Base-by-base conservation (phyloP, 1,140 invertebrate species). In the Dendrolimus kikuchii region DNA sequence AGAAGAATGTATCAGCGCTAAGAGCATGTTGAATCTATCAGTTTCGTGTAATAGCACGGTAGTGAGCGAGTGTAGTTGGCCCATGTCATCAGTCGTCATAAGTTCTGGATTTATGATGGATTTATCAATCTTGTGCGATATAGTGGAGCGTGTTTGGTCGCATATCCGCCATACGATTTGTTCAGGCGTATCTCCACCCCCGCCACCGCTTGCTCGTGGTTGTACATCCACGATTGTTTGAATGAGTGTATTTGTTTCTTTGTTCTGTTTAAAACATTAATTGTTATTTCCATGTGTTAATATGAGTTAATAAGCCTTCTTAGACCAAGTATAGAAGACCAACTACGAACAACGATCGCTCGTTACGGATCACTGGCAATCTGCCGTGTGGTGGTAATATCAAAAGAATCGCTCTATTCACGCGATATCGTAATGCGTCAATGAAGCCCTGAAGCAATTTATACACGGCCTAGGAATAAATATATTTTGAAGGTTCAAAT, bases 11-110 rank as follows among this genome's bases (percentile, higher is more conserved):
- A 97, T 90, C 45, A 93, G 88, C 43, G 66, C 71, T 5, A 97
- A 77, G 2, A 96, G 83, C 66, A 91, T 92, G 75, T 97, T 96
- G 69, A 95, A 97, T 55, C 95, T 87, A 62, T 96, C 94, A 0
- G 95, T 91, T 87, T 97, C 95, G 81, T 97, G 95, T 36, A 93
- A 75, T 39, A 97, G 85, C 6, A 97, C 95, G 2, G 94, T 96
- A 0, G 94, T 95, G 7, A 96, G 74, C 0, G 95, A 95, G 44
- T 93, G 92, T 47, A 94, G 71, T 60, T 95, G 89, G 44, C 86
- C 57, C 81, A 78, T 59, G 61, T 86, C 73, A 71, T 89, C 53
- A 43, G 78, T 66, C 59, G 68, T 53, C 86, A 79, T 68, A 57
- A 72, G 44, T 47, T 81, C 59, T 4, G 77, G 55, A 89, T 90